Evolutionary conservation across 2,888 invertebrate genomes (phyloP), one percentile per base, ranked within the genome.

Genomic region (Petrolisthes cinctipes): DNA sequence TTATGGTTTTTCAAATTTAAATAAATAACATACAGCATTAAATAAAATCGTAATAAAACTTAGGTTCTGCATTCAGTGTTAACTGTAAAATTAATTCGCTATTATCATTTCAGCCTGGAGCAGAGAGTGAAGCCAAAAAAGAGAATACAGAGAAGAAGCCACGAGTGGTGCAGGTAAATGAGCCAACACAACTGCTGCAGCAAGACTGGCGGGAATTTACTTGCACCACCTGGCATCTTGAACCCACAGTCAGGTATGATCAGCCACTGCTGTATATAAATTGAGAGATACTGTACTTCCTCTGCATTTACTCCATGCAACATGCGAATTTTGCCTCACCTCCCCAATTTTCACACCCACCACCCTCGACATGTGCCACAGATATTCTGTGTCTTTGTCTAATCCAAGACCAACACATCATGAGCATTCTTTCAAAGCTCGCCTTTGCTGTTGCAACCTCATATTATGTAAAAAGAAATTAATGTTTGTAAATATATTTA

Each of bases 211-310:
- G 98, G 87, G 96, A 96, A 92, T 99, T 97, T 93, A 95, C 96
- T 92, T 98, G 98, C 93, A 96, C 97, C 93, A 97, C 97, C 0
- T 99, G 99, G 99, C 97, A 97, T 92, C 94, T 99, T 90, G 98
- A 98, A 93, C 99, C 99, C 37, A 97, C 97, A 56, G 97, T 97
- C 89, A 94, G 97, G 94, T 95, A 93, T 91, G 73, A 4, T 73
- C 73, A 73, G 23, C 11, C 75, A 17, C 2, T 37, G 37, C 37
- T 37, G 37, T 37, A 66, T 66, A 66, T 66, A 11, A 1, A 66
- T 66, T 17, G 11, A 66, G 37, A 37, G 37, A 37, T 37, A 37
- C 37, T 37, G 37, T 37, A 37, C 79, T 79, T 54, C 5, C n/a
- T 11, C 79, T 37, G 37, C 37, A 37, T 37, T 37, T 37, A 37